These are phyloP conservation scores for Ondatra zibethicus DNA, from an alignment of 2,113 vertebrate genomes.

Conservation along the genomic window DNA sequence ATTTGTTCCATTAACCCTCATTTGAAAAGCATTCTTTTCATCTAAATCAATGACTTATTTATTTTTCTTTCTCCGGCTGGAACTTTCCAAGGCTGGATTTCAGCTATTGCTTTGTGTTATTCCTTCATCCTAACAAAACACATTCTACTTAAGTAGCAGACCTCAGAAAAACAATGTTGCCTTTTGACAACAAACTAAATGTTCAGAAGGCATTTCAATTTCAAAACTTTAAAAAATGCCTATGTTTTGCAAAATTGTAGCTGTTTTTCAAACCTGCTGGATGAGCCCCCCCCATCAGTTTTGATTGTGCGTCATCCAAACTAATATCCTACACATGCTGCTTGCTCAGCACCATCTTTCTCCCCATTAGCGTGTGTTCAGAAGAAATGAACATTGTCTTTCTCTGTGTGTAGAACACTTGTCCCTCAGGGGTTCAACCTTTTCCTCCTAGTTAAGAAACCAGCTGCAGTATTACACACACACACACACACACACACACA, in stretches of 20 bases:
- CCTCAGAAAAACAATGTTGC: slow-evolving; percentile 37
- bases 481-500: not conserved
- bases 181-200: slow-evolving; percentile 3
- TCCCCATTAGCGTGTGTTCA: slow-evolving; percentile 57
- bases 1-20: not conserved
- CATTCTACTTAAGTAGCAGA: not conserved
- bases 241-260: not conserved
- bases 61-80: not conserved
- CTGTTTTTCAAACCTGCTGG: slow-evolving; percentile 22
- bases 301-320: slow-evolving; percentile 17
- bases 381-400: slow-evolving; percentile 59
- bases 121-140: not conserved
- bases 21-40: slow-evolving; percentile 30
- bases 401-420: slow-evolving; percentile 6
- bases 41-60: not conserved
- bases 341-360: slow-evolving; percentile 49
- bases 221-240: not conserved
- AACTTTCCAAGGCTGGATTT: not conserved
- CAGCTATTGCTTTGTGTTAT: not conserved
- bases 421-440: slow-evolving; percentile 59
- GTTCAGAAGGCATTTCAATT: slow-evolving; percentile 20
- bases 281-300: not conserved
- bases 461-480: slow-evolving; percentile 38
- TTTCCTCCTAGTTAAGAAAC: slow-evolving; percentile 65
- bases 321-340: not conserved